A percentile compares a stretch with the other conserved stretches of the same genome.
Conservation (phyloP, 2,888 invertebrate genomes). For the Hermodice carunculata region DNA sequence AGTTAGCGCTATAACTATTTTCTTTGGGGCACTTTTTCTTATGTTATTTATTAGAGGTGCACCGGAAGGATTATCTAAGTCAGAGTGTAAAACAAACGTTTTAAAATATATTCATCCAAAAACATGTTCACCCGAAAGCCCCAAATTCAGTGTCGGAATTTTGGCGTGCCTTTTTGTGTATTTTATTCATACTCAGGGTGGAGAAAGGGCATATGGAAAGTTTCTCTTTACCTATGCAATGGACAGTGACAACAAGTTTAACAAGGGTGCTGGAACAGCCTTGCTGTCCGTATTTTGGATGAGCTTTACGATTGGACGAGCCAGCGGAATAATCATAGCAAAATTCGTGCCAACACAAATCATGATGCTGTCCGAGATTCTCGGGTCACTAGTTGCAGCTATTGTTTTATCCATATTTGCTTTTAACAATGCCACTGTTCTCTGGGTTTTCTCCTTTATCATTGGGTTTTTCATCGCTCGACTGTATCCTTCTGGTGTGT, state of each 20-base stretch:
- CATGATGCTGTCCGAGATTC: slow-evolving; percentile 41
- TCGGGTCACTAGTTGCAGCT: slow-evolving; percentile 38
- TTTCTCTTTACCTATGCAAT: slow-evolving; percentile 51
- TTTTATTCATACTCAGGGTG: slow-evolving; percentile 46
- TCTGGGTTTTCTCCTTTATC: slow-evolving; percentile 46
- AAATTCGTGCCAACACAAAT: no score
- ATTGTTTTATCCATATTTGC: slow-evolving; percentile 43
- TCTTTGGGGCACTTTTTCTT: slow-evolving; percentile 31
- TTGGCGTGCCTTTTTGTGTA: slow-evolving; percentile 45
- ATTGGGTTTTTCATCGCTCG: slow-evolving; percentile 48
- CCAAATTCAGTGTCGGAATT: slow-evolving; percentile 42
- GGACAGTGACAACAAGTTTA: slow-evolving; percentile 45
- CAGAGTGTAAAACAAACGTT: not conserved
- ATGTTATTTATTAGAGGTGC: slow-evolving; percentile 34
- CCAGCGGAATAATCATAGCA: slow-evolving; percentile 44
- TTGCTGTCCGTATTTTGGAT: slow-evolving; percentile 52
- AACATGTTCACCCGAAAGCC: slow-evolving; percentile 43
- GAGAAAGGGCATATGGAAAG: slow-evolving; percentile 48
- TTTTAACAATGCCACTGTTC: slow-evolving; percentile 28
- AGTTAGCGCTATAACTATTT: not conserved
- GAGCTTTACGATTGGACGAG: slow-evolving; percentile 46
- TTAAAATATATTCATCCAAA: slow-evolving; percentile 37
- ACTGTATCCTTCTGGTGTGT: slow-evolving; percentile 48
- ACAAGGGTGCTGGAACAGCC: slow-evolving; percentile 42
- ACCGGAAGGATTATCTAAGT: slow-evolving; percentile 12